These are phyloP conservation scores for Gobio occitaniae DNA, from an alignment of 2,797 vertebrate genomes.

Conservation along the genomic window DNA sequence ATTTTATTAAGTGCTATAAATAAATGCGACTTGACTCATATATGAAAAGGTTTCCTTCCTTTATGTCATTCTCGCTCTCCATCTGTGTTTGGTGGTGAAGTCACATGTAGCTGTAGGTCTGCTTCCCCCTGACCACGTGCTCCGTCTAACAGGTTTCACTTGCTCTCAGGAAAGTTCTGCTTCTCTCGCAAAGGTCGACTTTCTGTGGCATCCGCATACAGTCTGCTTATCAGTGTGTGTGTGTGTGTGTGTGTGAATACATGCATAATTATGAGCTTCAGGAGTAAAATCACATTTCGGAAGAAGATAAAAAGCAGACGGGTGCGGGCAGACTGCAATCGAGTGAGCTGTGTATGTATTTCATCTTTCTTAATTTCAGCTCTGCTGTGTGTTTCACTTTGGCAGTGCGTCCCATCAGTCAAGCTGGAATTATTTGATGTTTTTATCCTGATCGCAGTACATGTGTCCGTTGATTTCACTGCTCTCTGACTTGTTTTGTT, in stretches of 20 bases:
- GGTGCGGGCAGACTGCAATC: slow-evolving; percentile 81
- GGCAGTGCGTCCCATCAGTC: background rate
- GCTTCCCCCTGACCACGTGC: slow-evolving; percentile 74
- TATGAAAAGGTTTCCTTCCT: background rate
- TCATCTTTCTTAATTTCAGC: background rate
- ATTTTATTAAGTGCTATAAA: background rate
- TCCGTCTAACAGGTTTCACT: slow-evolving; percentile 62
- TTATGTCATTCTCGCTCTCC: background rate
- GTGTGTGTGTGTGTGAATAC: slow-evolving; percentile 20
- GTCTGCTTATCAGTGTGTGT: slow-evolving; percentile 30
- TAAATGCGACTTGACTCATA: background rate
- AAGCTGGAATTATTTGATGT: background rate
- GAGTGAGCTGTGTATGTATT: slow-evolving; percentile 91
- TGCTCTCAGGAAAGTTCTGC: slow-evolving; percentile 67
- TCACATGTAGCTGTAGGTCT: slow-evolving; percentile 64
- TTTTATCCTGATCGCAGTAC: background rate
- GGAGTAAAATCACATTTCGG: slow-evolving; percentile 86
- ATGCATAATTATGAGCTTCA: slow-evolving; percentile 87
- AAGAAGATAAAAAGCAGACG: slow-evolving; percentile 85
- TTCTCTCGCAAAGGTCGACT: slow-evolving; percentile 59
- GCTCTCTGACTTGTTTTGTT: background rate
- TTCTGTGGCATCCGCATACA: background rate
- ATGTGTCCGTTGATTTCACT: background rate
- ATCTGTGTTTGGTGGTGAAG: slow-evolving; percentile 49
- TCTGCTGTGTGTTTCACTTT: background rate